Base-by-base conservation (phyloP, 2,888 invertebrate species). In the Drosophila ustulata region DNA sequence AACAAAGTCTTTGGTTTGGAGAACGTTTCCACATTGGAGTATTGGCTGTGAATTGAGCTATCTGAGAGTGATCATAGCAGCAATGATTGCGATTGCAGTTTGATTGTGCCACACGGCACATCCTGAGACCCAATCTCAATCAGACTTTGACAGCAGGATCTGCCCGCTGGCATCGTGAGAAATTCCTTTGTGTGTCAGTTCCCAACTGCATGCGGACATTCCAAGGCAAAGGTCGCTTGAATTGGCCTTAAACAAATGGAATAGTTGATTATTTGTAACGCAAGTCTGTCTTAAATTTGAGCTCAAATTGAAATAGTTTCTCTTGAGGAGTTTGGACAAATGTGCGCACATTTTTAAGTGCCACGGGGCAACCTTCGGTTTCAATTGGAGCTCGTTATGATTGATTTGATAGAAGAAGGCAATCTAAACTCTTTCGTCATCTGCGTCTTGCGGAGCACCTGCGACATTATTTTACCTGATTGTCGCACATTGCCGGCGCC, bases 401-500 rank as follows among this genome's bases (percentile, higher is more conserved):
- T 88, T 87, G 88, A 89, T 89, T 80, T 75, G 75, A 51, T 63
- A 64, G 71, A 77, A 70, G 75, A 77, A 72, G 71, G 82, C 79
- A 91, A 89, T 82, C 80, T 75, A 78, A 89, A 82, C 85, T 80
- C 76, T 85, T 84, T 82, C 81, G 76, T 78, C 77, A 78, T 41
- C 53, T 47, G 45, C 67, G 70, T 78, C 78, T 75, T 61, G 41
- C 55, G 74, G 64, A 84, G 84, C 91, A 90, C 91, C 91, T 91
- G 91, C 70, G 89, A 82, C 88, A 89, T 90, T 91, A 90, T 90
- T 90, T 89, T 84, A 87, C 78, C 66, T 88, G 90, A 80, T 87
- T 90, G 89, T 87, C 88, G 89, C 80, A 88, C 80, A 83, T 80
- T 75, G 82, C 34, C 57, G 69, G 63, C 47, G 72, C 78, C 78